Conservation (phyloP, 1,140 invertebrate species). For the Potamilus streckersoni region DNA sequence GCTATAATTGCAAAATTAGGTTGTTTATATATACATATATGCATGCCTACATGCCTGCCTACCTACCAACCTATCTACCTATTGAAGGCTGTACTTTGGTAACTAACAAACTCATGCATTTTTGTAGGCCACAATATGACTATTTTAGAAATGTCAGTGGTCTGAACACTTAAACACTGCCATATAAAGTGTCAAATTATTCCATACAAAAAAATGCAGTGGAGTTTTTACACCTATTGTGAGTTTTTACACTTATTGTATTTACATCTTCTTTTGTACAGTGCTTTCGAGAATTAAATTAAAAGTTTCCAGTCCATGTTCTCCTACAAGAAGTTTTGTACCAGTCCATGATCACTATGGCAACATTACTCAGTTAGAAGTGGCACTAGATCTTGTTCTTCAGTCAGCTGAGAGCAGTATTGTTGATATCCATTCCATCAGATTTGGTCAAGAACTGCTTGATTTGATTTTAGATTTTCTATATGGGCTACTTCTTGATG, state of each 20-base stretch:
- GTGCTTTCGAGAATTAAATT: conserved; percentile 37
- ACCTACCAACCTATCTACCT: too few relatives aligned
- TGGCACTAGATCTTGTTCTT: conserved; percentile 43
- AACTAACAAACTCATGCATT: too few relatives aligned
- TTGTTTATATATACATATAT: too few relatives aligned
- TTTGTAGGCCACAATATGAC: too few relatives aligned
- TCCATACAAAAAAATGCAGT: too few relatives aligned
- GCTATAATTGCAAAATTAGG: too few relatives aligned
- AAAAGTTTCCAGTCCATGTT: conserved; percentile 8
- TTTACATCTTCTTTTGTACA: conserved; percentile 14
- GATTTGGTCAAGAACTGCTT: conserved; percentile 47
- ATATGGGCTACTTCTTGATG: conserved; percentile 48
- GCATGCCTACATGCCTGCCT: too few relatives aligned
- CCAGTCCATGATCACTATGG: conserved; percentile 30
- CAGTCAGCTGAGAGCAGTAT: conserved; percentile 35
- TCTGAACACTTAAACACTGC: too few relatives aligned
- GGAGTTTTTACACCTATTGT: background rate
- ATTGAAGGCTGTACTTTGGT: too few relatives aligned
- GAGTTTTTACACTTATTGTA: background rate
- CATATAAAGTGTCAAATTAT: too few relatives aligned
- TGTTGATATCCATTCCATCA: conserved; percentile 38
- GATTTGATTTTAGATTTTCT: conserved; percentile 50
- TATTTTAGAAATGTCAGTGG: too few relatives aligned
- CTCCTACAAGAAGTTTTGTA: conserved; percentile 3
- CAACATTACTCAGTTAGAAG: conserved; percentile 38